phyloP scores from a whole-genome alignment of 2,888 invertebrate genomes.

The Diarsia brunnea region DNA sequence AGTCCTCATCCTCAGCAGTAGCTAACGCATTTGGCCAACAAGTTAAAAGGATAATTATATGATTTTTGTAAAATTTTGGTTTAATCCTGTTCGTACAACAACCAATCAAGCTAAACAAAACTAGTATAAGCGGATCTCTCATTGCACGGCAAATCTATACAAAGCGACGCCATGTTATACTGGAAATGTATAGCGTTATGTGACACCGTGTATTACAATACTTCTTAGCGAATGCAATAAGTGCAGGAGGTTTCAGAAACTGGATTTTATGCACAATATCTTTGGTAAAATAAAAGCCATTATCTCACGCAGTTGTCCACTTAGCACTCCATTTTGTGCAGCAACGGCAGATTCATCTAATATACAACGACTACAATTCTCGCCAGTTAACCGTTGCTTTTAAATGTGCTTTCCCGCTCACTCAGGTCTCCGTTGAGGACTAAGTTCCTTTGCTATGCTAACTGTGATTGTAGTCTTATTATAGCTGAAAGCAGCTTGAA shows the following conservation, averaged over 20 bases:
- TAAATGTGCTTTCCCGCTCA: slow-evolving; percentile 15
- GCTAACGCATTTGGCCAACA: background rate
- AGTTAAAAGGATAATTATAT: background rate
- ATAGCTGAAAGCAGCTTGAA: background rate
- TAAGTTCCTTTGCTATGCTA: slow-evolving; percentile 1
- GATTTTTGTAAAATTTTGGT: background rate
- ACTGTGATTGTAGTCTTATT: slow-evolving; percentile 6
- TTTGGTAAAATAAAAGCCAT: background rate
- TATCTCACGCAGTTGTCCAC: background rate
- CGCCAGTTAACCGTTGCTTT: slow-evolving; percentile 30
- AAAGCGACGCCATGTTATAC: background rate
- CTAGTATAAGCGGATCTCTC: background rate
- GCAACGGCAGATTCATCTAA: slow-evolving; percentile 8
- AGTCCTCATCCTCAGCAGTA: background rate
- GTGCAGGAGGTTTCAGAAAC: background rate
- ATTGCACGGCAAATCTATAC: background rate
- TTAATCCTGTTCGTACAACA: background rate
- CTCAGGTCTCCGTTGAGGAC: slow-evolving; percentile 12
- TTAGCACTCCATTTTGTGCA: slow-evolving; percentile 1
- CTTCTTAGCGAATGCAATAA: background rate
- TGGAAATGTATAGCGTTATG: background rate
- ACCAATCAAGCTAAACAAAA: background rate
- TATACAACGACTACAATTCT: slow-evolving; percentile 36
- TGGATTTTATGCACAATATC: background rate
- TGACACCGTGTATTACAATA: background rate